Evolutionary conservation across 2,888 invertebrate species (phyloP).

Genomic region (Leuctra nigra): DNA sequence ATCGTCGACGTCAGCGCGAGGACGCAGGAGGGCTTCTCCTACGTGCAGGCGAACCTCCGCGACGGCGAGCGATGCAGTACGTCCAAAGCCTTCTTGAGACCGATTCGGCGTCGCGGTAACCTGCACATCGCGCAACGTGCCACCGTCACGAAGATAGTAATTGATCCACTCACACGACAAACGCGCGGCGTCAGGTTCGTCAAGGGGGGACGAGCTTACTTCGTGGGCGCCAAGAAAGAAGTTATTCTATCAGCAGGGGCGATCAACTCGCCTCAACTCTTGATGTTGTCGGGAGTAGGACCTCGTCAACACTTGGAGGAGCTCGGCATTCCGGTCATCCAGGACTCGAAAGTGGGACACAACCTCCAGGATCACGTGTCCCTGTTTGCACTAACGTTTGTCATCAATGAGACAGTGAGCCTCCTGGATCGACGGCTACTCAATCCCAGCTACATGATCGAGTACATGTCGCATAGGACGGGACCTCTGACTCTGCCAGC

Average conservation of each 20-base stretch:
- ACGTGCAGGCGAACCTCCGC: slow-evolving; percentile 62
- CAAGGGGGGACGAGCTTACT: slow-evolving; percentile 43
- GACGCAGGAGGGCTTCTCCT: slow-evolving; percentile 57
- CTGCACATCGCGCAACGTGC: slow-evolving; percentile 63
- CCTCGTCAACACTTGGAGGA: slow-evolving; percentile 52
- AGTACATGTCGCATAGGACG: slow-evolving; percentile 36
- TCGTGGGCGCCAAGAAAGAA: slow-evolving; percentile 45
- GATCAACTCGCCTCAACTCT: slow-evolving; percentile 28
- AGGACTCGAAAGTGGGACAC: slow-evolving; percentile 67
- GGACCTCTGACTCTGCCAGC: slow-evolving; percentile 41
- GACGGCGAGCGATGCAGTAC: slow-evolving; percentile 71
- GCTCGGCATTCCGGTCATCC: slow-evolving; percentile 53
- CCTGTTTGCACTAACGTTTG: slow-evolving; percentile 38
- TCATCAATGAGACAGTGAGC: slow-evolving; percentile 34
- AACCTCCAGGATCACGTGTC: slow-evolving; percentile 43
- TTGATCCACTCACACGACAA: slow-evolving; percentile 49
- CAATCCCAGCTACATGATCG: slow-evolving; percentile 35
- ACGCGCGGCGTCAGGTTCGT: slow-evolving; percentile 27
- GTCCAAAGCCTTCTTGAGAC: slow-evolving; percentile 69
- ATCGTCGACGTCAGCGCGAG: slow-evolving; percentile 55
- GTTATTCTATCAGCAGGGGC: slow-evolving; percentile 41
- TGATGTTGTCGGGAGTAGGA: slow-evolving; percentile 57
- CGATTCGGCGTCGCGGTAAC: slow-evolving; percentile 56
- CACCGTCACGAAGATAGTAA: slow-evolving; percentile 59
- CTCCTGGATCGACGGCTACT: slow-evolving; percentile 32